These are phyloP conservation scores for Albula glossodonta DNA, from an alignment of 2,113 vertebrate species.

Conservation along the genomic window DNA sequence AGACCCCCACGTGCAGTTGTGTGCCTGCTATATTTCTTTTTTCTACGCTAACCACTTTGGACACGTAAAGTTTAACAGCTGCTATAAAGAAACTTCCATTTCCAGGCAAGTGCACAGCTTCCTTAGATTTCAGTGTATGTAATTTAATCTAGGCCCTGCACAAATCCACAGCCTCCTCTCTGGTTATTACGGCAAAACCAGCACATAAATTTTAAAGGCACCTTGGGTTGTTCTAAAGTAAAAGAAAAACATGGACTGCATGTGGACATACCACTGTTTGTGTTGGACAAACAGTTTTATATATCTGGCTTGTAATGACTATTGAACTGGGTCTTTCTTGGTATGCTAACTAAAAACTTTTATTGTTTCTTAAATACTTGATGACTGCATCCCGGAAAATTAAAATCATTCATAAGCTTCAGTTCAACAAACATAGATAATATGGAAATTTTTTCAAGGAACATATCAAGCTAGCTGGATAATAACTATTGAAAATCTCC, in stretches of 20 bases:
- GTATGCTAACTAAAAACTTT: not conserved
- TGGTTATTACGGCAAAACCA: not conserved
- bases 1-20: constrained; percentile 59
- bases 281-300: not conserved
- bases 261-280: not conserved
- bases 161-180: not conserved
- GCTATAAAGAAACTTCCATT: constrained; percentile 61
- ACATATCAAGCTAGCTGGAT: not conserved
- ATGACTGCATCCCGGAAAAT: not conserved
- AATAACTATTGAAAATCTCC: too few species aligned
- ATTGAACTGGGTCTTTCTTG: not conserved
- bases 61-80: constrained; percentile 64
- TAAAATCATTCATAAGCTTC: not conserved
- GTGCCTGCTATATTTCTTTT: constrained; percentile 53
- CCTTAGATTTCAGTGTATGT: constrained; percentile 37
- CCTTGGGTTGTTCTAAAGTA: not conserved
- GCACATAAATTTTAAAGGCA: not conserved
- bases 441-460: not conserved
- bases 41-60: constrained; percentile 63
- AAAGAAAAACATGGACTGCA: not conserved
- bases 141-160: constrained; percentile 40
- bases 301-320: not conserved
- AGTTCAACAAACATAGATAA: not conserved
- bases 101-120: constrained; percentile 37
- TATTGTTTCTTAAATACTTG: not conserved